These are phyloP conservation scores for Trissoscelio sp. DNA, from an alignment of 2,888 invertebrate genomes.

Conservation along the genomic window DNA sequence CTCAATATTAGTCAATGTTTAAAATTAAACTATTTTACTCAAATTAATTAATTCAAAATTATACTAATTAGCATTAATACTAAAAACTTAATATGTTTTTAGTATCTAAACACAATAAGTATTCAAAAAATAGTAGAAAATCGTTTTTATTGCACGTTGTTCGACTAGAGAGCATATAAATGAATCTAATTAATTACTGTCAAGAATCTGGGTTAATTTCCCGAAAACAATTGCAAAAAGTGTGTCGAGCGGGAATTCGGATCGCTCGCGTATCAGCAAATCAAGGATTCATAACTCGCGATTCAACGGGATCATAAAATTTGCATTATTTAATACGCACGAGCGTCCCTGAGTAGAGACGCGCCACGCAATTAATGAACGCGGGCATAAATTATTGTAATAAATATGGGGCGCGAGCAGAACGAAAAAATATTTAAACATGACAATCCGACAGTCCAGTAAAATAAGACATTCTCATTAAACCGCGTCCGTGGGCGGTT, in stretches of 20 bases:
- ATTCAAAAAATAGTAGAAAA: too few relatives aligned
- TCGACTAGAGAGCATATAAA: conserved; percentile 23
- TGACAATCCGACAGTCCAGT: conserved; percentile 15
- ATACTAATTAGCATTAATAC: too few relatives aligned
- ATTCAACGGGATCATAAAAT: conserved; percentile 32
- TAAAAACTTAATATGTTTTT: too few relatives aligned
- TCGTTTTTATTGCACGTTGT: too few relatives aligned
- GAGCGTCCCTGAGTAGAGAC: too few relatives aligned
- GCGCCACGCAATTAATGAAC: conserved; percentile 25
- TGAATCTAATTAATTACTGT: conserved; percentile 47
- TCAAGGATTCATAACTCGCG: conserved; percentile 2
- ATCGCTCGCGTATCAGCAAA: conserved; percentile 5
- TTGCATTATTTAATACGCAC: conserved; percentile 35
- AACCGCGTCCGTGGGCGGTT: conserved; percentile 41
- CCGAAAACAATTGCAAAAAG: conserved; percentile 42
- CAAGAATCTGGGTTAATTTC: conserved; percentile 45
- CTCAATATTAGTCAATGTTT: too few relatives aligned
- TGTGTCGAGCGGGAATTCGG: background rate
- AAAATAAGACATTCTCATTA: conserved; percentile 58
- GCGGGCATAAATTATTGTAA: conserved; percentile 36
- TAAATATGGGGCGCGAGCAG: conserved; percentile 16
- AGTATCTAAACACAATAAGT: too few relatives aligned
- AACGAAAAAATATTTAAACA: conserved; percentile 32
- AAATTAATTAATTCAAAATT: too few relatives aligned
- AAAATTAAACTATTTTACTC: too few relatives aligned